Percentiles rank a stretch among this genome's conserved stretches.
phyloP scores from a whole-genome alignment of 2,888 invertebrate genomes.

The Cryptocheilus praepositus region DNA sequence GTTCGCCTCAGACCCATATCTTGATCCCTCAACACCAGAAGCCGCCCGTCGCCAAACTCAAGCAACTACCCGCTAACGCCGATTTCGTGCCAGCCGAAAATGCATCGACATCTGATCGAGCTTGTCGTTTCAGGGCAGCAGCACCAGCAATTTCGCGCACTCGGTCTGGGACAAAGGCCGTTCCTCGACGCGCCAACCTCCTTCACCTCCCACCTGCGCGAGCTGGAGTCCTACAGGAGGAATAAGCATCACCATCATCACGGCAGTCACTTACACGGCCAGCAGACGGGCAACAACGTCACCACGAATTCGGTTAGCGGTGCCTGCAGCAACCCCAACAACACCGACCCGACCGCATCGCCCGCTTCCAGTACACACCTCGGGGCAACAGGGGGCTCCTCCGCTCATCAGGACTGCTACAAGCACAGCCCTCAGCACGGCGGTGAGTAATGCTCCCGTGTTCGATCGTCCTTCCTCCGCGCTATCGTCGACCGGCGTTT shows the following conservation, averaged over 20 bases:
- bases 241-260: conserved; percentile 78
- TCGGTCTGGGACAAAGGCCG: conserved; percentile 85
- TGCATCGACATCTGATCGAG: conserved; percentile 52
- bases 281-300: conserved; percentile 59
- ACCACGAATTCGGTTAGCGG: conserved; percentile 61
- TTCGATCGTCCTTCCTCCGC: conserved; percentile 1
- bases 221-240: conserved; percentile 83
- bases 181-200: conserved; percentile 78
- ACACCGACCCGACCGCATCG: conserved; percentile 66
- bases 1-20: too few relatives aligned
- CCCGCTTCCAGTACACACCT: conserved; percentile 69
- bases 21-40: too few relatives aligned
- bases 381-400: conserved; percentile 60
- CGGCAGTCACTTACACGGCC: conserved; percentile 65
- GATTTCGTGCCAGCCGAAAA: conserved; percentile 43
- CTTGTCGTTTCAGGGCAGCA: conserved; percentile 69
- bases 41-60: too few relatives aligned
- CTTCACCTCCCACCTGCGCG: conserved; percentile 81
- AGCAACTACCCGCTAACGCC: conserved; percentile 43
- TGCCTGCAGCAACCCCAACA: conserved; percentile 63
- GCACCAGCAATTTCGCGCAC: conserved; percentile 80
- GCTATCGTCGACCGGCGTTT: not conserved
- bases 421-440: conserved; percentile 73
- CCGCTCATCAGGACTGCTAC: conserved; percentile 71
- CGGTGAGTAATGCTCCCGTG: conserved; percentile 62